Evolutionary conservation across 2,888 invertebrate genomes (phyloP).

Genomic region (Caenorhabditis macrosperma): DNA sequence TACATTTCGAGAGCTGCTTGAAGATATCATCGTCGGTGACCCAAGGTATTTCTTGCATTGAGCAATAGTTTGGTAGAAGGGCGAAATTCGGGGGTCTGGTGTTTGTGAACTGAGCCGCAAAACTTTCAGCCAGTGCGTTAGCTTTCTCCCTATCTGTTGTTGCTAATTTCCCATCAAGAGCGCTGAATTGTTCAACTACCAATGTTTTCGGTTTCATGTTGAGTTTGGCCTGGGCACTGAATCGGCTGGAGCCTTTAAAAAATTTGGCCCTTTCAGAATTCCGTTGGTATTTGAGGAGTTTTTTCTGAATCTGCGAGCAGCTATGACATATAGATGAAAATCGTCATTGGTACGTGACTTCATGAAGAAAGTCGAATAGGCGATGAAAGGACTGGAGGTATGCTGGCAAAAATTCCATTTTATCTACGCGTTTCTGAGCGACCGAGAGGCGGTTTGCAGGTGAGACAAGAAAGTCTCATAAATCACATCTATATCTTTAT

Average conservation of each 20-base stretch:
- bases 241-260: not conserved
- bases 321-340: not conserved
- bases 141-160: not conserved
- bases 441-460: not conserved
- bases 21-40: constrained; percentile 8
- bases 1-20: not conserved
- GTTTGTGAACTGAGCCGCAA: constrained; percentile 3
- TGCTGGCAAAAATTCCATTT: not conserved
- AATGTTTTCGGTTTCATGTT: not conserved
- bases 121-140: not conserved
- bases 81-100: not conserved
- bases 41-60: not conserved
- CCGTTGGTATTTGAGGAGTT: constrained; percentile 4
- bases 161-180: not conserved
- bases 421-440: not conserved
- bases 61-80: not conserved
- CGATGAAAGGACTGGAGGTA: not conserved
- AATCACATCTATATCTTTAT: not conserved
- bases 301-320: not conserved
- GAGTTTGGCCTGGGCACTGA: not conserved
- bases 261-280: not conserved
- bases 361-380: not conserved
- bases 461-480: not conserved
- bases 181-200: no score
- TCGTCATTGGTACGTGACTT: not conserved